Evolutionary conservation across 2,888 invertebrate genomes (phyloP).

Genomic region (Glomeris marginata): DNA sequence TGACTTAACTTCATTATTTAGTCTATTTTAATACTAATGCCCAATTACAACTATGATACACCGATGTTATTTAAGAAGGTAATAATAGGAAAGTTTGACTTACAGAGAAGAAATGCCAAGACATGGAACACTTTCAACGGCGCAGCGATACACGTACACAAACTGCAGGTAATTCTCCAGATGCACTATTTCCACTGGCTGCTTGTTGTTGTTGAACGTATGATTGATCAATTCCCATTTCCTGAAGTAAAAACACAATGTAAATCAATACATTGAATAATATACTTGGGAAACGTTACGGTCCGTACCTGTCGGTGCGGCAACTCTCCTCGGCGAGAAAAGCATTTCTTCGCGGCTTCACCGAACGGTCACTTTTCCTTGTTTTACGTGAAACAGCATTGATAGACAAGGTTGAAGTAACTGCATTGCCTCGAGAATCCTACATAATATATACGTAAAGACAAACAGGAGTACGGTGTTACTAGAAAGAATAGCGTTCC

Average conservation of each 20-base stretch:
- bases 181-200: conserved; percentile 15
- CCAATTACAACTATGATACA: no score
- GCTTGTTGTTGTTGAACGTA: conserved; percentile 14
- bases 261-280: background rate
- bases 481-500: no score
- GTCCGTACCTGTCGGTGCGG: conserved; percentile 9
- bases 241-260: conserved; percentile 8
- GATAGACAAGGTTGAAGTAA: no score
- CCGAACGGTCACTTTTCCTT: background rate
- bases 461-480: no score
- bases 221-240: conserved; percentile 15
- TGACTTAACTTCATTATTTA: no score
- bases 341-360: conserved; percentile 2
- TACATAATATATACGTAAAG: no score
- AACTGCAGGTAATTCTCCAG: conserved; percentile 14
- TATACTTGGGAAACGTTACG: background rate
- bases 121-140: conserved; percentile 11
- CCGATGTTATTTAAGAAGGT: no score
- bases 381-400: no score
- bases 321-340: conserved; percentile 13
- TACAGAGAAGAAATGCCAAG: conserved; percentile 14
- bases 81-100: background rate
- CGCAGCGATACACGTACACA: conserved; percentile 17
- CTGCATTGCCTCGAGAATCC: no score
- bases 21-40: no score